Base-by-base conservation (phyloP, 2,113 vertebrate genomes). In the Camelus dromedarius region DNA sequence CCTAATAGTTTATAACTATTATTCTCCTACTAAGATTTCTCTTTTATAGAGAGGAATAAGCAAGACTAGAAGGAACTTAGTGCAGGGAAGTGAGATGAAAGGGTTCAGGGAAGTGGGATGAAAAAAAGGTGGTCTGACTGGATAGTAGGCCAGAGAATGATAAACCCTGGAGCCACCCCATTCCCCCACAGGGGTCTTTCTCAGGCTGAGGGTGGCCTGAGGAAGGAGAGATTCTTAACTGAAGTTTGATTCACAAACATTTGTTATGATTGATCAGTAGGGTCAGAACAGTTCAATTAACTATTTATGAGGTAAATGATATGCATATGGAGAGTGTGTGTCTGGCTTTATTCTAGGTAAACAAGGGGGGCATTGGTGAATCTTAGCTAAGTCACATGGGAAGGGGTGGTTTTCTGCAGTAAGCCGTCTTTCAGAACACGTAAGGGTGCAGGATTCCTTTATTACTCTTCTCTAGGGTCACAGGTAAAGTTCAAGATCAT, bases 311-410 rank as follows among this genome's bases (percentile, higher is more conserved):
- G 38, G 30, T 86, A n/a, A 52, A 35, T 16, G 48, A 77, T 30
- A 16, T 30, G 18, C 22, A 79, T 48, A 46, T 46, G 11, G 72
- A 86, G 5, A 22, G 4, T 6, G 15, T 32, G 3, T 77, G 32
- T 56, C 70, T 11, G 1, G 22, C 19, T 2, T 56, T 86, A 26
- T 26, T 28, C 10, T 19, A 52, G 6, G 2, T 60, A 73, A 84
- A 35, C 5, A 58, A 58, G 5, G 2, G 0, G 24, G 67, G 6
- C 6, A 35, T 3, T 8, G 6, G 6, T 77, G n/a, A 1, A 0
- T 67, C 20, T 67, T 48, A 86, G 8, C 5, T 35, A 35, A 77
- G 28, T 46, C 30, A 30, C 13, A 58, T 15, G 19, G 6, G 3
- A 15, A 77, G 56, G 3, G 1, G 8, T 20, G 1, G 1, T 12